A percentile compares a stretch with the other conserved stretches of the same genome.
Evolutionary conservation across 2,797 vertebrate species (phyloP).

Genomic region (Microctenopoma lineatum): DNA sequence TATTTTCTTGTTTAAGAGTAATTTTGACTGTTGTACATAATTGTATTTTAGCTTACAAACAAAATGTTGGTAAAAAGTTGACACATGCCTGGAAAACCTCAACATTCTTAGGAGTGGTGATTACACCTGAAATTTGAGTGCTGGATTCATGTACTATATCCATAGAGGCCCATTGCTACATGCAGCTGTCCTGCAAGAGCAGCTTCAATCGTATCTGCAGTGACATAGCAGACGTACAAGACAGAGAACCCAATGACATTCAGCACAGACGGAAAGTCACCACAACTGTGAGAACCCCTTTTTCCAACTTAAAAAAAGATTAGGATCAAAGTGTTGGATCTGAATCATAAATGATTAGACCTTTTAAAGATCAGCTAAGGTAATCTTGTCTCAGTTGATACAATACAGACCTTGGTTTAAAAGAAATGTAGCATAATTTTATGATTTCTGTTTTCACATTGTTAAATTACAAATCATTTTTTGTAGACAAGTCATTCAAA

Average conservation of each 20-base stretch:
- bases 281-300: conserved; percentile 31
- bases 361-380: too few relatives aligned
- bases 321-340: too few relatives aligned
- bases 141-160: conserved; percentile 36
- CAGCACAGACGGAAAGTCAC: conserved; percentile 28
- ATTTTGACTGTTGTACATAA: too few relatives aligned
- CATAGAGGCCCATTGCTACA: not conserved
- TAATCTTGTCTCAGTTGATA: too few relatives aligned
- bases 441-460: not conserved
- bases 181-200: conserved; percentile 11
- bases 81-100: too few relatives aligned
- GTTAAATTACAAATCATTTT: not conserved
- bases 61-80: too few relatives aligned
- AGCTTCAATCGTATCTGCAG: not conserved
- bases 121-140: conserved; percentile 11
- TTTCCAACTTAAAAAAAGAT: not conserved
- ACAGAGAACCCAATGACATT: conserved; percentile 31
- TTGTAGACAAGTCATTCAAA: conserved; percentile 55
- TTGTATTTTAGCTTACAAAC: too few relatives aligned
- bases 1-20: too few relatives aligned
- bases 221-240: conserved; percentile 4
- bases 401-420: not conserved
- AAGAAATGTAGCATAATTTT: not conserved
- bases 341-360: too few relatives aligned
- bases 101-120: not conserved